Base-by-base conservation (phyloP, 2,797 vertebrate genomes). In the Caiman crocodilus region DNA sequence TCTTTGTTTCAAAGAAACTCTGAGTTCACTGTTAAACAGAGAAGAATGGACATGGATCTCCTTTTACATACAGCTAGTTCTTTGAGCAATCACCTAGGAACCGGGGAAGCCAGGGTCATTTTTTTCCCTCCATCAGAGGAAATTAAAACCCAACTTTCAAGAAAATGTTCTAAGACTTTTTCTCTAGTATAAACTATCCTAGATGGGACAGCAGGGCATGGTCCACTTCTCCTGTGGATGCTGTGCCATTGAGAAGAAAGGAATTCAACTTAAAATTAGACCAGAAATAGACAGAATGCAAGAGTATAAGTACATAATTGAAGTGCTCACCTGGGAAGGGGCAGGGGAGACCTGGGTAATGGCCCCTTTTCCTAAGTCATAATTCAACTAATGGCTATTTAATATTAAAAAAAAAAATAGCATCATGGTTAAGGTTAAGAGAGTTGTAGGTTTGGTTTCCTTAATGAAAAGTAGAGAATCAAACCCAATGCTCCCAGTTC, bases 251-350 rank as follows among this genome's bases (percentile, higher is more conserved):
- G 25, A 1, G 13, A 50, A 78, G 76, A 71, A 35, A 35, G 28
- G 63, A 55, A 59, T 30, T 25, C 35, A 30, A 2, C 2, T 28
- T 21, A 21, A 4, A 64, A 5, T 0, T 1, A 65, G 55, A 73
- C 15, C 42, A 50, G 42, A 50, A 50, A 50, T 11, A 50, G 9
- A 50, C 9, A 50, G 42, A 26, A 5, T 42, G 59, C 32, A 59
- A 55, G 9, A 4, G 15, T 55, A 21, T 5, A 60, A 50, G 28
- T 15, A 50, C 20, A 35, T 20, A 74, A 59, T 14, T 55, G 9
- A 73, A 35, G 26, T 20, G 14, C 64, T 84, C 80, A 35, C 23
- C 32, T 59, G 73, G 12, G 28, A 50, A 50, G 25, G 15, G 32
- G 73, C 50, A 77, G 15, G 35, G 60, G 76, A 55, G 81, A 30